Evolutionary conservation across 1,140 invertebrate genomes (phyloP), one percentile per base, ranked within the genome.

Genomic region (Microplitis demolitor): DNA sequence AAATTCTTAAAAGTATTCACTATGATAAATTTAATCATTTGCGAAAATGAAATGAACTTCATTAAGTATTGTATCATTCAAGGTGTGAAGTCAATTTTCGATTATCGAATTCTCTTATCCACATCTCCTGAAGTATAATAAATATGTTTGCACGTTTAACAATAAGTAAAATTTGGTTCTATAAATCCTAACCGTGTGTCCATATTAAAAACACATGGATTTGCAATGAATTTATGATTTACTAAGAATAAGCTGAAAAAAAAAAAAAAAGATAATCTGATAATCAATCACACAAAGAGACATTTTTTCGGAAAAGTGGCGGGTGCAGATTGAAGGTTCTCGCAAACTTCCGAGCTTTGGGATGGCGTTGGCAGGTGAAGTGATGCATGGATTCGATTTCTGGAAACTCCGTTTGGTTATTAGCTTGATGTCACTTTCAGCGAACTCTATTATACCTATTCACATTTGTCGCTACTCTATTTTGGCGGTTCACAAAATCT

Each of bases 351-450:
- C 78, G 78, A 79, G 80, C 75, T 74, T 84, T 82, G 82, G 85
- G 85, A 85, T 87, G 86, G 85, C 86, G 86, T 86, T 87, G 86
- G 86, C 86, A 87, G 85, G 78, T 81, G 71, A 84, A 83, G 84
- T 87, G 85, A 87, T 84, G 84, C 86, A 87, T 87, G 84, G 85
- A 85, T 86, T 87, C 85, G 85, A 87, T 87, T 87, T 82, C 84
- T 85, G 82, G 83, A 82, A 85, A 84, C 84, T 86, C 85, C 86
- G 84, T 83, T 85, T 83, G 85, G 85, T 24, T 24, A 24, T 87
- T 87, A 87, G 84, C 82, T 82, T 78, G 84, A 82, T 84, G 85
- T 87, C 86, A 85, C 84, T 86, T 84, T 84, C 85, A 86, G 85
- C 80, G 78, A 86, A 85, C 81, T 83, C 84, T 80, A 84, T 83